Evolutionary conservation across 2,797 vertebrate genomes (phyloP).

Genomic region (Alexandromys oeconomus): DNA sequence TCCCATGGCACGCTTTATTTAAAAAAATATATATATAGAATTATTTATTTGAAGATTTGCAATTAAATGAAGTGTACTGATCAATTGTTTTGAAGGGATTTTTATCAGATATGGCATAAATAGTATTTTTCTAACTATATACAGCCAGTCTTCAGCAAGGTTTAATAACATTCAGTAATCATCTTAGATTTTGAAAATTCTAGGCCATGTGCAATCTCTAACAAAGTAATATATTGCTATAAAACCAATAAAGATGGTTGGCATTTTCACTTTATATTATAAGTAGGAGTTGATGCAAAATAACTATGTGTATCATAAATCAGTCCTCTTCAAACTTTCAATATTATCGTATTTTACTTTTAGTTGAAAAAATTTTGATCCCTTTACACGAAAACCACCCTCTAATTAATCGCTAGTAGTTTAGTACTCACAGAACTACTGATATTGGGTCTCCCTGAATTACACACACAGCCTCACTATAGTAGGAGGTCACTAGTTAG

Average conservation of each 20-base stretch:
- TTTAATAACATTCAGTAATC: background rate
- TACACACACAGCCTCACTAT: background rate
- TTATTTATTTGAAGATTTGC: conserved; percentile 46
- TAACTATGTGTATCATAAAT: background rate
- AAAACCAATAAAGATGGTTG: conserved; percentile 11
- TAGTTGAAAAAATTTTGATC: conserved; percentile 15
- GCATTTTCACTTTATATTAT: conserved; percentile 48
- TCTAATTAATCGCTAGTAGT: conserved; percentile 2
- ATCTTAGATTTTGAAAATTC: conserved; percentile 48
- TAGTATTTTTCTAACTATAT: background rate
- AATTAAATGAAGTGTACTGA: conserved; percentile 20
- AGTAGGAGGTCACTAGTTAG: no score
- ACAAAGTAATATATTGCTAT: background rate
- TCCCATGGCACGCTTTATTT: background rate
- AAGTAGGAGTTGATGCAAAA: conserved; percentile 17
- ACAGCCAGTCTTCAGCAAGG: background rate
- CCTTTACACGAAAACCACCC: background rate
- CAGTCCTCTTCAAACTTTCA: background rate
- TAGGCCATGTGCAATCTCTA: background rate
- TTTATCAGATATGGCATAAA: conserved; percentile 21
- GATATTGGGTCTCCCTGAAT: background rate
- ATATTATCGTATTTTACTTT: background rate
- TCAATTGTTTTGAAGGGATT: conserved; percentile 25
- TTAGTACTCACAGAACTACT: background rate
- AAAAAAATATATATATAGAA: background rate